These are phyloP conservation scores for Phrixothrix hirtus DNA, from an alignment of 2,888 invertebrate species.

Conservation along the genomic window DNA sequence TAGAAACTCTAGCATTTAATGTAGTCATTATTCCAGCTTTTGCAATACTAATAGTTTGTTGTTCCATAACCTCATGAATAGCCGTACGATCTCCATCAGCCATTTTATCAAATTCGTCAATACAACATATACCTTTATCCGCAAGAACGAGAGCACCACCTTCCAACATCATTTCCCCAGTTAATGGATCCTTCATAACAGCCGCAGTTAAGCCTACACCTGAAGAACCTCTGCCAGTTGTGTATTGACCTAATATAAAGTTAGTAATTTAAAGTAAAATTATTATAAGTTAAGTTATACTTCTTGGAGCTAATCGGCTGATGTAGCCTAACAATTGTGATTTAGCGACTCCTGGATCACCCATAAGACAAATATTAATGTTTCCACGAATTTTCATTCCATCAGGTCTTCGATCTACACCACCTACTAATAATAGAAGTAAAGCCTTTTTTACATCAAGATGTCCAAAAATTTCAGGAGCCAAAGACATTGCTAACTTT, in stretches of 20 bases:
- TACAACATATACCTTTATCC: conserved; percentile 97
- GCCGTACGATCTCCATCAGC: conserved; percentile 92
- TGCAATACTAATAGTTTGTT: conserved; percentile 99
- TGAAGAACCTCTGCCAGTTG: conserved; percentile 94
- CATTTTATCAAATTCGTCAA: conserved; percentile 99
- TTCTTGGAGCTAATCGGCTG: conserved; percentile 87
- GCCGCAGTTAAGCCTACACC: conserved; percentile 99
- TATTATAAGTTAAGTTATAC: conserved; percentile 52
- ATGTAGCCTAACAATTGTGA: conserved; percentile 95
- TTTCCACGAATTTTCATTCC: conserved; percentile 98
- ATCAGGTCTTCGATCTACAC: conserved; percentile 83
- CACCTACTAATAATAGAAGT: conserved; percentile 87
- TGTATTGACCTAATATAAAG: conserved; percentile 73
- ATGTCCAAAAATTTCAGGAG: conserved; percentile 98
- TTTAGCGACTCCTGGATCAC: conserved; percentile 99
- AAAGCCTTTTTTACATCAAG: conserved; percentile 98
- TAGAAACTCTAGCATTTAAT: conserved; percentile 95
- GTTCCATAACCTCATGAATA: conserved; percentile 99
- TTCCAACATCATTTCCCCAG: conserved; percentile 96
- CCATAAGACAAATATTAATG: conserved; percentile 99
- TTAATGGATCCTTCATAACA: conserved; percentile 95
- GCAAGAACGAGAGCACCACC: conserved; percentile 96
- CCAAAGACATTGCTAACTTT: conserved; percentile 88
- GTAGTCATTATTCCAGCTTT: conserved; percentile 99
- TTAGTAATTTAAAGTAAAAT: not conserved